phyloP scores from a whole-genome alignment of 1,140 invertebrate species.

The Galendromus occidentalis region DNA sequence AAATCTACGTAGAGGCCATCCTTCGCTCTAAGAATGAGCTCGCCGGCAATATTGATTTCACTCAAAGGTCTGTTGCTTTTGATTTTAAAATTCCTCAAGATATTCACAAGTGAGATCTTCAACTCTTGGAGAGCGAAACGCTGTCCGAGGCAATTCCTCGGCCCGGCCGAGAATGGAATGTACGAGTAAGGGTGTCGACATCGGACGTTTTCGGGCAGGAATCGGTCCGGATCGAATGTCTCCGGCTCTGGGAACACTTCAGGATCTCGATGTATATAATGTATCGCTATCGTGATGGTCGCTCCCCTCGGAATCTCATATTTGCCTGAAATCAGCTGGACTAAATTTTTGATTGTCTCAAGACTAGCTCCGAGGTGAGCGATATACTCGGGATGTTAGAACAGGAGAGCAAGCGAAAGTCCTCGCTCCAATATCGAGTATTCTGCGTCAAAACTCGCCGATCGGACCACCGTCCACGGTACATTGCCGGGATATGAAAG shows the following conservation, averaged over 20 bases:
- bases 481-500: background rate
- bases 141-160: conserved; percentile 23
- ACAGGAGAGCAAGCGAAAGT: no score
- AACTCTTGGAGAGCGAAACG: background rate
- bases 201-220: conserved; percentile 25
- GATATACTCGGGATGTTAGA: no score
- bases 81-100: background rate
- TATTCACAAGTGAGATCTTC: background rate
- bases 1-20: background rate
- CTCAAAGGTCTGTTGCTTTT: background rate
- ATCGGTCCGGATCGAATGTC: conserved; percentile 34
- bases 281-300: conserved; percentile 16
- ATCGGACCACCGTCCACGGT: background rate
- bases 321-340: background rate
- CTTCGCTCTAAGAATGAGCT: background rate
- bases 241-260: conserved; percentile 33
- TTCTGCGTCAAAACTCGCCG: background rate
- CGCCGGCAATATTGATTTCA: background rate
- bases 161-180: conserved; percentile 32
- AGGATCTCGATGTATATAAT: conserved; percentile 22
- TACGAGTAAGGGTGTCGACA: conserved; percentile 27
- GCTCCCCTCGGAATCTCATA: conserved; percentile 17
- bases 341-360: no score
- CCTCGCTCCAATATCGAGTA: no score
- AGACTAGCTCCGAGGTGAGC: no score